These are phyloP conservation scores for Diphyllodes magnificus DNA, from an alignment of 2,113 vertebrate genomes.

Conservation along the genomic window DNA sequence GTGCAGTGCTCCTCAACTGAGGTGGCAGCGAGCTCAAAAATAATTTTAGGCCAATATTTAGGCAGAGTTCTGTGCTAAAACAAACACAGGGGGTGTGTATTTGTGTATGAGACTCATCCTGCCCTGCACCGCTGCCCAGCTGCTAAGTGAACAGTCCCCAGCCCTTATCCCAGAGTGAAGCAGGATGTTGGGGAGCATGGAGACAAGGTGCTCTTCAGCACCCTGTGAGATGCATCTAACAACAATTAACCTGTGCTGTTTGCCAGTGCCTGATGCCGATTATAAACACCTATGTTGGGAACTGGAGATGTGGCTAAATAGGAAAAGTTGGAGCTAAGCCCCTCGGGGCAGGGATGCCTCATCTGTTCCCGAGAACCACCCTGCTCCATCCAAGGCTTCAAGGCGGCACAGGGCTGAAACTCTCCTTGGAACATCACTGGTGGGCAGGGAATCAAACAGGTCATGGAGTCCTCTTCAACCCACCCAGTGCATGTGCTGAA, in stretches of 20 bases:
- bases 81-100: background rate
- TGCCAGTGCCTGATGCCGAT: background rate
- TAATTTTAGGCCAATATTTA: background rate
- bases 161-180: background rate
- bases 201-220: background rate
- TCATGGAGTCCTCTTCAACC: background rate
- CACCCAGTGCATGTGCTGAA: background rate
- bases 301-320: background rate
- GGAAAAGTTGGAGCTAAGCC: background rate
- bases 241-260: rapidly evolving
- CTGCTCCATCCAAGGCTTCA: background rate
- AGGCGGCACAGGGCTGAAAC: background rate
- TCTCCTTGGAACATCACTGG: background rate
- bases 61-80: background rate
- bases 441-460: background rate
- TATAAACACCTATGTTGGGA: background rate
- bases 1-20: background rate
- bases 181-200: background rate
- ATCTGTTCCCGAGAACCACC: background rate
- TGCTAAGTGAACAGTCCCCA: background rate
- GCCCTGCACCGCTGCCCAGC: background rate
- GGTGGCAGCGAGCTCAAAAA: background rate
- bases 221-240: background rate
- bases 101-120: background rate
- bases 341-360: background rate